Evolutionary conservation across 1,140 invertebrate genomes (phyloP), one percentile per base, ranked within the genome.

Genomic region (Drosophila mojavensis): DNA sequence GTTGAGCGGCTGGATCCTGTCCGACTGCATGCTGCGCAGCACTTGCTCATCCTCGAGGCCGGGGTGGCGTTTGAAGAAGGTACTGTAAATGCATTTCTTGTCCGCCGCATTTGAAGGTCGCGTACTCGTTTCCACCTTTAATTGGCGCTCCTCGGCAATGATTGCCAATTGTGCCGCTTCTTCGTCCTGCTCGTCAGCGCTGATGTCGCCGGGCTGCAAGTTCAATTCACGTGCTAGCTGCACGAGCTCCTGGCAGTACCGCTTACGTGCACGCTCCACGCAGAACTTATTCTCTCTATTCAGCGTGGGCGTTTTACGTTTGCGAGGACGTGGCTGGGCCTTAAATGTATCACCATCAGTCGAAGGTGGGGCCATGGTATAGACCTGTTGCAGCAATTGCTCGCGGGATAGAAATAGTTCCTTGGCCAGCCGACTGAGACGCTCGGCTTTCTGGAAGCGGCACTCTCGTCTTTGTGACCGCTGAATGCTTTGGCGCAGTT

Each of bases 401-500:
- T 96, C 94, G 69, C 96, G 93, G 1, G 96, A 96, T 26, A 96
- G 93, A 10, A 97, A 82, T 11, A 97, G 81, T 43, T 95, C 93
- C 68, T 93, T 92, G 51, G 94, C 94, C 17, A 95, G 76, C 20
- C 94, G 93, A 71, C 95, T 94, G 0, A 94, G 91, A 10, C 93
- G 92, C 77, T 94, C 94, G 9, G 93, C 91, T 74, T 94, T 93
- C 51, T 94, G 94, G 78, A 94, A 96, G 83, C 94, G 93, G 66
- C 95, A 95, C 82, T 97, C 95, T 71, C 94, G 94, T 33, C 94
- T 93, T 75, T 95, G 94, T 1, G 96, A 95, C 84, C 95, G 95
- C 36, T 94, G 93, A 43, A 96, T 94, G 43, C 95, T 92, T 55
- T 83, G 91, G 6, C 94, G 92, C 85, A 95, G 93, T 74, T 92